Percentiles rank a stretch among this genome's conserved stretches.
Evolutionary conservation across 2,888 invertebrate species (phyloP).

Genomic region (Sinodicranocentrus sp.): DNA sequence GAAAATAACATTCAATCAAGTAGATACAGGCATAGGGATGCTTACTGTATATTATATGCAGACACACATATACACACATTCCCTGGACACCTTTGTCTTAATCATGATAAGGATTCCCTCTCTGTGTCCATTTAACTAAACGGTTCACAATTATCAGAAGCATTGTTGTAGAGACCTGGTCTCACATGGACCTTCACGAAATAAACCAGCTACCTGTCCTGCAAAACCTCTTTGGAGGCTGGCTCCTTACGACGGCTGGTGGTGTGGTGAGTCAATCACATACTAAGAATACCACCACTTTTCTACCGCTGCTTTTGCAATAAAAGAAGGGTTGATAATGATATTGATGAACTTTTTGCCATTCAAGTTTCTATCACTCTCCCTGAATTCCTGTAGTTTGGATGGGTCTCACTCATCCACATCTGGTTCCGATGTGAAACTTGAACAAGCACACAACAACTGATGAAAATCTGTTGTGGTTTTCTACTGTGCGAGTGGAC

Average conservation of each 20-base stretch:
- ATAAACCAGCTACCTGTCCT: background rate
- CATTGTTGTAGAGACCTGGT: slow-evolving; percentile 43
- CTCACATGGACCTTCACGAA: slow-evolving; percentile 37
- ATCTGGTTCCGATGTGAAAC: background rate
- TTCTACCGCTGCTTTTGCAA: no score
- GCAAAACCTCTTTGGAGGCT: background rate
- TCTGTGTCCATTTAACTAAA: slow-evolving; percentile 41
- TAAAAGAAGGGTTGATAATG: background rate
- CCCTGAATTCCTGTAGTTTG: background rate
- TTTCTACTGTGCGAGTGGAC: no score
- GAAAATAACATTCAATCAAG: no score
- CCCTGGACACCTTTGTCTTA: no score
- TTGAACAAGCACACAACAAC: no score
- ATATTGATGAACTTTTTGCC: slow-evolving; percentile 32
- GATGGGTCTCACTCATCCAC: background rate
- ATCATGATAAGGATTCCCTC: no score
- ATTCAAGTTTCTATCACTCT: background rate
- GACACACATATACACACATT: background rate
- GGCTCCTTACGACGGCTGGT: slow-evolving; percentile 8
- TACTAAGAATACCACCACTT: no score
- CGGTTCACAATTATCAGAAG: slow-evolving; percentile 56
- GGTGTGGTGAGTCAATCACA: slow-evolving; percentile 49
- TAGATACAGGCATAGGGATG: no score
- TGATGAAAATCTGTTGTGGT: no score
- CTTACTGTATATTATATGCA: no score